These are phyloP conservation scores for Buteo buteo DNA, from an alignment of 2,113 vertebrate species.

Conservation along the genomic window DNA sequence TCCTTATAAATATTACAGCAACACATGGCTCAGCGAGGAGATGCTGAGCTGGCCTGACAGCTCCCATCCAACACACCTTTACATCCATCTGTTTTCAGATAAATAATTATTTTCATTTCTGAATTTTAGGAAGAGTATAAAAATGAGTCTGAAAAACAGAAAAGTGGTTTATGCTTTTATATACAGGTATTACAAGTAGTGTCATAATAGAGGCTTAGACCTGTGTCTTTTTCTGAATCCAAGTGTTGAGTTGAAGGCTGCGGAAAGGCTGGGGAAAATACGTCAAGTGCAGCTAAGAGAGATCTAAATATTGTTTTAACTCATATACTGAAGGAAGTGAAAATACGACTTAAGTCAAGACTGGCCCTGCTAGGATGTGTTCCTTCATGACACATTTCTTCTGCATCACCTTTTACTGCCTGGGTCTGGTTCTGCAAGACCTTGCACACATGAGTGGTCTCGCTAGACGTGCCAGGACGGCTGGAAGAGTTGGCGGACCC, in stretches of 20 bases:
- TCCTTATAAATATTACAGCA: not conserved
- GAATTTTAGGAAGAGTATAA: not conserved
- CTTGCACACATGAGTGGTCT: not conserved
- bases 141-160: not conserved
- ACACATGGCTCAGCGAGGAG: not conserved
- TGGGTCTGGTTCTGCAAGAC: not conserved
- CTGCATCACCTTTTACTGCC: not conserved
- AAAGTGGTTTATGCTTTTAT: not conserved
- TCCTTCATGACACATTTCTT: not conserved
- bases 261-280: not conserved
- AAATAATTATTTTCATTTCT: not conserved
- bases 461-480: not conserved
- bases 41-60: not conserved
- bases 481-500: not conserved
- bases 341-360: not conserved
- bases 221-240: not conserved
- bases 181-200: not conserved
- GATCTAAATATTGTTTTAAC: not conserved
- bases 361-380: not conserved
- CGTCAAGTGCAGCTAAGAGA: not conserved
- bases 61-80: not conserved
- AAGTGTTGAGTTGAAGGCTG: not conserved
- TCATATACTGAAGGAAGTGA: not conserved
- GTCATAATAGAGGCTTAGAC: not conserved
- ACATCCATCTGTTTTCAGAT: constrained; percentile 6